Conservation (phyloP, 1,140 invertebrate genomes). For the Ridgeia piscesae region DNA sequence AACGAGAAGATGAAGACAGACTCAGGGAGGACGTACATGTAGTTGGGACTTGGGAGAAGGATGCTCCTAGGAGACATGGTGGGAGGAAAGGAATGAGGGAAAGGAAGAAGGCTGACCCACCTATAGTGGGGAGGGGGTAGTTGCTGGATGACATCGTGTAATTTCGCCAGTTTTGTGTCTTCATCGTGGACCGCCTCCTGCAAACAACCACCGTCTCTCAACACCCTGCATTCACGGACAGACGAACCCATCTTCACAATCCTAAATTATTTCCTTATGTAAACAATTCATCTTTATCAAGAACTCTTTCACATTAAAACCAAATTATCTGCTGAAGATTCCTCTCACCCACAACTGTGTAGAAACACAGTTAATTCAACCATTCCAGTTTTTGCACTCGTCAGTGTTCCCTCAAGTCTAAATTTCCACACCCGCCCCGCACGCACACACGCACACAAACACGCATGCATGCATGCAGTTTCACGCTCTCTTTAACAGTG, state of each 20-base stretch:
- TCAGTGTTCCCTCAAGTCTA: neutral
- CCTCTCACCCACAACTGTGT: neutral
- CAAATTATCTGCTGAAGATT: neutral
- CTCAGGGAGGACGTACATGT: no score
- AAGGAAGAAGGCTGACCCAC: conserved; percentile 57
- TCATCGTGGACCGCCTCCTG: conserved; percentile 75
- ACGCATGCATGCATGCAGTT: no score
- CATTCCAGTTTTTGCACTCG: neutral
- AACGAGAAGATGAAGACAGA: no score
- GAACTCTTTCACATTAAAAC: neutral
- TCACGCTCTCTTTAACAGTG: no score
- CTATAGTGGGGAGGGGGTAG: conserved; percentile 94
- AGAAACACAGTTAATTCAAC: neutral
- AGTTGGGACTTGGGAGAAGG: no score
- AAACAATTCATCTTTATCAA: neutral
- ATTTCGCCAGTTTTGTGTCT: conserved; percentile 75
- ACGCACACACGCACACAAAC: neutral
- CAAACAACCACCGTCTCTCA: neutral
- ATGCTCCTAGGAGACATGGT: no score
- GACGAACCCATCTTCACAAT: neutral
- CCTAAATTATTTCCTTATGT: neutral
- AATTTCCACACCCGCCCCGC: no score
- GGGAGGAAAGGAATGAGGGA: neutral
- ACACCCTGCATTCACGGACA: neutral
- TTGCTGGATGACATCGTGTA: conserved; percentile 85